phyloP scores from a whole-genome alignment of 2,113 vertebrate genomes.

The Myrmecobius fasciatus region DNA sequence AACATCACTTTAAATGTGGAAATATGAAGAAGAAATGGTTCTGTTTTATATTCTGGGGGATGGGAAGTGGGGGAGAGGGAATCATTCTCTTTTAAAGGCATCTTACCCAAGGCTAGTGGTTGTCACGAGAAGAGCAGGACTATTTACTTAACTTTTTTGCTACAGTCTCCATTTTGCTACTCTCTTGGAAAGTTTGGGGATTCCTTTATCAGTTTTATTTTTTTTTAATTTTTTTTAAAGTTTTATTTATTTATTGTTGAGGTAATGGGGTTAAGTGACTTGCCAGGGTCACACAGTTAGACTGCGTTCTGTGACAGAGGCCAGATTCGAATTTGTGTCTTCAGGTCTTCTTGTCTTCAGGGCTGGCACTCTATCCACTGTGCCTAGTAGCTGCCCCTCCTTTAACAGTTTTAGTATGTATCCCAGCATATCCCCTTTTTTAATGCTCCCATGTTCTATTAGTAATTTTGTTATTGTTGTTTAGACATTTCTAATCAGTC shows the following conservation, averaged over 20 bases:
- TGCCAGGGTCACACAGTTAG: too few species aligned
- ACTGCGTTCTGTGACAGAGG: too few species aligned
- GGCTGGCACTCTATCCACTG: too few species aligned
- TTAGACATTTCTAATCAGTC: not conserved
- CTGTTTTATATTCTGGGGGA: not conserved
- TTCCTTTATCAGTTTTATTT: not conserved
- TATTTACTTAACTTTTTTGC: not conserved
- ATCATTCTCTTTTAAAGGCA: not conserved
- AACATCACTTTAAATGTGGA: conserved; percentile 30
- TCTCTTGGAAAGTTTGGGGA: not conserved
- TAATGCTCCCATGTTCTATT: not conserved
- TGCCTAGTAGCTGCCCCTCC: too few species aligned
- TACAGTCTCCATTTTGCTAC: not conserved
- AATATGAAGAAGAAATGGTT: not conserved
- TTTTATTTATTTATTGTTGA: too few species aligned
- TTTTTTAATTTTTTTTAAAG: too few species aligned
- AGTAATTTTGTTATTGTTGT: not conserved
- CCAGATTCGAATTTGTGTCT: too few species aligned
- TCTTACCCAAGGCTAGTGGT: not conserved
- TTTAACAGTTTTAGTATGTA: not conserved
- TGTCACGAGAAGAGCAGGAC: not conserved
- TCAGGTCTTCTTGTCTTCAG: too few species aligned
- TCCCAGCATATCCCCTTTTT: too few species aligned
- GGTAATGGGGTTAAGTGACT: too few species aligned
- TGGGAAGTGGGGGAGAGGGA: too few species aligned